Evolutionary conservation across 2,797 vertebrate species (phyloP).

Genomic region (Stomatorhinus walkeri): DNA sequence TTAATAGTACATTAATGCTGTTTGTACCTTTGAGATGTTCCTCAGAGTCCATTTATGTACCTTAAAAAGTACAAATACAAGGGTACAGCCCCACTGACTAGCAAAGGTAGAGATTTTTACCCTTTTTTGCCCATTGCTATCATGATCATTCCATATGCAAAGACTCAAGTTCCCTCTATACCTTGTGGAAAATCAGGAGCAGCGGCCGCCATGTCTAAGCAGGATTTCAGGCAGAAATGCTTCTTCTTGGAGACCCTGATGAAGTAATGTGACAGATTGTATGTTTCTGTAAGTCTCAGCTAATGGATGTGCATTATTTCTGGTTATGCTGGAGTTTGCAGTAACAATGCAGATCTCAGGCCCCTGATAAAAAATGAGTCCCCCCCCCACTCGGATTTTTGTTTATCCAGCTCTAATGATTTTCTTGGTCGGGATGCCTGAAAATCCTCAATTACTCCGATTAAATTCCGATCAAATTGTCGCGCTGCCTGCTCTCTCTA

Average conservation of each 20-base stretch:
- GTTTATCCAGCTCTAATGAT: background rate
- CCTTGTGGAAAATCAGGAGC: background rate
- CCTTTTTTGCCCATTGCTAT: background rate
- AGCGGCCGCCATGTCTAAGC: background rate
- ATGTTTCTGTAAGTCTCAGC: background rate
- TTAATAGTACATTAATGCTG: background rate
- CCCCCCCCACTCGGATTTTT: background rate
- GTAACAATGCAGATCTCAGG: background rate
- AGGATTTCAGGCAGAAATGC: background rate
- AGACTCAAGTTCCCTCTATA: background rate
- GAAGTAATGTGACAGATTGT: background rate
- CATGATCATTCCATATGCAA: background rate
- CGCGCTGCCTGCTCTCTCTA: background rate
- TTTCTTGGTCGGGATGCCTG: slow-evolving; percentile 20
- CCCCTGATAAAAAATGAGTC: background rate
- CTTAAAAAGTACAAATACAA: background rate
- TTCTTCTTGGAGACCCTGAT: background rate
- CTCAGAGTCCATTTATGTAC: background rate
- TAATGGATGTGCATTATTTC: background rate
- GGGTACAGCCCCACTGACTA: background rate
- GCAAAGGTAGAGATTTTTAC: background rate
- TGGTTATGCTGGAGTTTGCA: background rate
- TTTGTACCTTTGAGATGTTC: background rate
- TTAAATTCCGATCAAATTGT: slow-evolving; percentile 28
- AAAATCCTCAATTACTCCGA: slow-evolving; percentile 21